A percentile compares a stretch with the other conserved stretches of the same genome.
phyloP scores from a whole-genome alignment of 1,140 invertebrate genomes.

The Diabrotica virgifera region DNA sequence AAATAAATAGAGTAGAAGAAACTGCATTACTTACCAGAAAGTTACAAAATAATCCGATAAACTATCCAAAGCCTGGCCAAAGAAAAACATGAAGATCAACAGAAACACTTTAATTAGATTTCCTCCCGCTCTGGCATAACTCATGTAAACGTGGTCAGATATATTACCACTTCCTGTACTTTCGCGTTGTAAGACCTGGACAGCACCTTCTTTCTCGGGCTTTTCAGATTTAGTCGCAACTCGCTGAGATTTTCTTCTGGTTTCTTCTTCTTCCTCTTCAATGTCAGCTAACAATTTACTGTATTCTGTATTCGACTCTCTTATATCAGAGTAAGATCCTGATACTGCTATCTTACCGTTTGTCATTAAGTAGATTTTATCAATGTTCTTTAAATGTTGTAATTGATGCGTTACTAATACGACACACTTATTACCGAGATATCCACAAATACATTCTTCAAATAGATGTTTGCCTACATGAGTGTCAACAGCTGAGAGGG shows the following conservation, averaged over 20 bases:
- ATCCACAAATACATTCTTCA: too few relatives aligned
- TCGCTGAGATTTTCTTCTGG: neutral
- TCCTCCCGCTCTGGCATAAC: slow-evolving; percentile 60
- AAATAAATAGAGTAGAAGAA: too few relatives aligned
- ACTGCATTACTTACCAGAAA: slow-evolving; percentile 55
- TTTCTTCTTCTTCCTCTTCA: slow-evolving; percentile 44
- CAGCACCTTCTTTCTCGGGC: neutral
- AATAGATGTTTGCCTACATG: too few relatives aligned
- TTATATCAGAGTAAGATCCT: slow-evolving; percentile 60
- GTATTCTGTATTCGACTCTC: slow-evolving; percentile 54
- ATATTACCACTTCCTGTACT: slow-evolving; percentile 6
- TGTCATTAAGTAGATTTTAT: slow-evolving; percentile 61
- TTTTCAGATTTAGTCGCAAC: neutral
- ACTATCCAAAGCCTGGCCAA: slow-evolving; percentile 62
- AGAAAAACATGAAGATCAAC: slow-evolving; percentile 53
- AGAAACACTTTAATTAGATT: slow-evolving; percentile 52
- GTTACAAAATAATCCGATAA: slow-evolving; percentile 66
- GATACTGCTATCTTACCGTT: slow-evolving; percentile 58
- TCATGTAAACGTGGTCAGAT: slow-evolving; percentile 52
- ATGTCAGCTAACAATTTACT: slow-evolving; percentile 54
- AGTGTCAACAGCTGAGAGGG: slow-evolving; percentile 70
- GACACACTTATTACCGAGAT: too few relatives aligned
- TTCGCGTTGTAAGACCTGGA: slow-evolving; percentile 6
- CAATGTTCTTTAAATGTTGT: slow-evolving; percentile 75
- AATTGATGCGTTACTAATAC: slow-evolving; percentile 84